A percentile compares a stretch with the other conserved stretches of the same genome.
These are phyloP conservation scores for Lepilemur septentrionalis DNA, from an alignment of 2,797 vertebrate genomes.

Conservation along the genomic window DNA sequence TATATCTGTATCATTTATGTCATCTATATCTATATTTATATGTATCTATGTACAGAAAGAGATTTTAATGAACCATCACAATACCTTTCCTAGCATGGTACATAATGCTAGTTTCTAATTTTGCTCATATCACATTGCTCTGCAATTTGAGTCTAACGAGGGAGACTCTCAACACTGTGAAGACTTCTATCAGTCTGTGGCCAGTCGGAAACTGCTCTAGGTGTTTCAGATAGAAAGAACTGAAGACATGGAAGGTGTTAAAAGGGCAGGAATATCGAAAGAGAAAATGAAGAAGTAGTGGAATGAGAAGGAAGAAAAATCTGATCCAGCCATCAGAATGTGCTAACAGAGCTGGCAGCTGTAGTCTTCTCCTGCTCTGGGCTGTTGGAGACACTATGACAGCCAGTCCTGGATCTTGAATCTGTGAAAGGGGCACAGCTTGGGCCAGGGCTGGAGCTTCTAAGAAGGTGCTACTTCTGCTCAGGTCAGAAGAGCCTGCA, in stretches of 20 bases:
- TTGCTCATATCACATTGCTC: neutral
- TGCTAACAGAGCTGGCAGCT: neutral
- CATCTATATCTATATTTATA: no score
- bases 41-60: neutral
- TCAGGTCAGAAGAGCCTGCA: neutral
- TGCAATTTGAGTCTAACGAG: neutral
- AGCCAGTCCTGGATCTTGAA: accelerated
- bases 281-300: neutral
- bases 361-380: neutral
- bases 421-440: neutral
- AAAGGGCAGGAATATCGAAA: neutral
- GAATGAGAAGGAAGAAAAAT: neutral
- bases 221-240: neutral
- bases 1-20: neutral
- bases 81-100: neutral
- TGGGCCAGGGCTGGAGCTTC: no score
- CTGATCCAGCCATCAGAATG: no score
- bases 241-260: neutral
- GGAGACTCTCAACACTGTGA: neutral
- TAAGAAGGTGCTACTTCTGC: neutral
- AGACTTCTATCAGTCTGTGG: neutral
- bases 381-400: neutral
- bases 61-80: neutral
- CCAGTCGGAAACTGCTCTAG: neutral
- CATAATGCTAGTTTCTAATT: neutral